Conservation (phyloP, 2,797 vertebrate genomes). For the Falco berigora region DNA sequence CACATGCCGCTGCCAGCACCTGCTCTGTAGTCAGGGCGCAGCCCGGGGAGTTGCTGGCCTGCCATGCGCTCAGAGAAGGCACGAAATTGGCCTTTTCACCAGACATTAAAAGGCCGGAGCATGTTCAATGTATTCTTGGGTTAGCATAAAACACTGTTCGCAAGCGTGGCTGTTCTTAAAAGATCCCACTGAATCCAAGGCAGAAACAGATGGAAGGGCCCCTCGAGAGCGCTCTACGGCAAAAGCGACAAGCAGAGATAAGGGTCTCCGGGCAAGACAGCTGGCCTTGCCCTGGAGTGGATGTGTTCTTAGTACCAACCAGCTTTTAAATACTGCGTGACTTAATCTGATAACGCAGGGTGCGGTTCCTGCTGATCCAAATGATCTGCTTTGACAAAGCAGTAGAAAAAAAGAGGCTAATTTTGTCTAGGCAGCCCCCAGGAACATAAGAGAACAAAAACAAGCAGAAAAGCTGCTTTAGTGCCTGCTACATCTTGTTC, state of each 20-base stretch:
- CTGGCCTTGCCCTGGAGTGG: neutral
- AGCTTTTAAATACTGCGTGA: neutral
- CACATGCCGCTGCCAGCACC: rapidly evolving
- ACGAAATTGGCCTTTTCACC: neutral
- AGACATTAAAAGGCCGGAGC: neutral
- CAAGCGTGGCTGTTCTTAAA: neutral
- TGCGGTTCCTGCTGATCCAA: neutral
- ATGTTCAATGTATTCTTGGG: neutral
- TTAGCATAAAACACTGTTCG: rapidly evolving
- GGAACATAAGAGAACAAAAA: neutral
- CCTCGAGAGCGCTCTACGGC: neutral
- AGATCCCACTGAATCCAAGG: neutral
- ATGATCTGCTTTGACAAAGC: neutral
- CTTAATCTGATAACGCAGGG: neutral
- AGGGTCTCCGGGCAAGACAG: neutral
- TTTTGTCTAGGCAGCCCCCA: neutral
- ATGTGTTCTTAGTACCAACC: neutral
- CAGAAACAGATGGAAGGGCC: neutral
- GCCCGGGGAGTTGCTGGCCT: neutral
- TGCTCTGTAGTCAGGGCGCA: neutral
- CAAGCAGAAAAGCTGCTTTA: neutral
- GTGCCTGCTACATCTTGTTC: rapidly evolving
- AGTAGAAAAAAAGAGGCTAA: neutral
- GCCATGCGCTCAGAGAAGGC: neutral
- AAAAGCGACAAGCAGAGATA: neutral